These are phyloP conservation scores for Adelphocoris suturalis DNA, from an alignment of 2,888 invertebrate genomes.

Conservation along the genomic window DNA sequence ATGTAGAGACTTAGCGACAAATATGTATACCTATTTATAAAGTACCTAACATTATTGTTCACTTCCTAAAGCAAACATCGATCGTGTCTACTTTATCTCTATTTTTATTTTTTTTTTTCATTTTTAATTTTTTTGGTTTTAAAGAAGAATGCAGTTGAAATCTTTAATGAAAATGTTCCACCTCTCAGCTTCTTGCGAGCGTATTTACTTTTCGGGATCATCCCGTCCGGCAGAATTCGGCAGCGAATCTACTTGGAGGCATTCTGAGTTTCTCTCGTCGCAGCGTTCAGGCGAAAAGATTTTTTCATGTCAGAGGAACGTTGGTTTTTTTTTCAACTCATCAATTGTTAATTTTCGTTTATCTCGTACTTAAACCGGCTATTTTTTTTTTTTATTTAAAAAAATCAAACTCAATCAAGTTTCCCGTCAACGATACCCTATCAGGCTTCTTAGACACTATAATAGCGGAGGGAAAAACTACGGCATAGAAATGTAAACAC, in stretches of 20 bases:
- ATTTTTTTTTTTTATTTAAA: not conserved
- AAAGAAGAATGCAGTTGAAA: constrained; percentile 73
- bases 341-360: not conserved
- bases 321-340: not conserved
- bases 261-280: not conserved
- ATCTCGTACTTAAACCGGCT: not conserved
- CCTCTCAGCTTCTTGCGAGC: constrained; percentile 46
- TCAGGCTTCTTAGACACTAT: constrained; percentile 32
- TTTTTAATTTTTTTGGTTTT: constrained; percentile 56
- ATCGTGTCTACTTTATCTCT: constrained; percentile 73
- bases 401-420: not conserved
- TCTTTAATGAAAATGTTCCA: constrained; percentile 62
- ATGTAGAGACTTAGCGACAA: constrained; percentile 74
- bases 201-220: not conserved
- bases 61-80: constrained; percentile 71
- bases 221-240: constrained; percentile 62
- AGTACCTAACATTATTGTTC: constrained; percentile 74
- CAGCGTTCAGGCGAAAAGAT: not conserved
- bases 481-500: not conserved
- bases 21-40: constrained; percentile 70
- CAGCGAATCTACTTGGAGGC: not conserved
- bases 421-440: not conserved
- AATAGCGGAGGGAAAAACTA: constrained; percentile 1
- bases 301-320: constrained; percentile 6
- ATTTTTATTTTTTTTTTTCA: constrained; percentile 51